These are phyloP conservation scores for Pyrrhura leucotis DNA, from an alignment of 2,797 vertebrate species.

Conservation along the genomic window DNA sequence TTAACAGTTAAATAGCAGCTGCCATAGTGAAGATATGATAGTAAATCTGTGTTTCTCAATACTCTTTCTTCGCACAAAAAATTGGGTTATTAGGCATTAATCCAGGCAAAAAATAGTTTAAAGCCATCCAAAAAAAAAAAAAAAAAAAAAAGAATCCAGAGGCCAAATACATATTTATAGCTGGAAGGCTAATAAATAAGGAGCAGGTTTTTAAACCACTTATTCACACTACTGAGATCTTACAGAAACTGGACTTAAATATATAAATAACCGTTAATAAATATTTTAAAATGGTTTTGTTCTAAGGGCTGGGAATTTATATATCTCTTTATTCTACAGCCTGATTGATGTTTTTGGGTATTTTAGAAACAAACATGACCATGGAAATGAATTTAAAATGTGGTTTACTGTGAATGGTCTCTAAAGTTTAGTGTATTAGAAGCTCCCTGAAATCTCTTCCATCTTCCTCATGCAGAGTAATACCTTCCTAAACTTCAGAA, in stretches of 20 bases:
- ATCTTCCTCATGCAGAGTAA: not conserved
- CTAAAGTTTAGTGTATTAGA: not conserved
- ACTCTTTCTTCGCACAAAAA: not conserved
- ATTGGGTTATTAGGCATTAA: not conserved
- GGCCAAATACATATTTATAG: not conserved
- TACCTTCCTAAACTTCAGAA: not conserved
- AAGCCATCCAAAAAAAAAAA: not conserved
- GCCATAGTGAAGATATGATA: not conserved
- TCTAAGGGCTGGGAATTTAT: not conserved
- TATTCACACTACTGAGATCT: not conserved
- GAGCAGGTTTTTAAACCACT: not conserved
- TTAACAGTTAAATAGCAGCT: constrained; percentile 30
- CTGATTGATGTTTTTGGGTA: constrained; percentile 36
- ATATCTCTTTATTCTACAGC: constrained; percentile 23
- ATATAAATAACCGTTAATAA: constrained; percentile 8
- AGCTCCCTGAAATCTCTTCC: constrained; percentile 21
- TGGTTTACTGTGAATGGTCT: not conserved
- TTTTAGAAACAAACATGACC: constrained; percentile 44
- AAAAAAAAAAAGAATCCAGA: not conserved
- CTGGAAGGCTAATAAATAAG: not conserved
- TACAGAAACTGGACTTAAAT: not conserved
- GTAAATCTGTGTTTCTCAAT: not conserved
- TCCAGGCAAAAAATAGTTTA: not conserved
- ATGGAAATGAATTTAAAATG: constrained; percentile 46
- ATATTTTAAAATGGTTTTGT: constrained; percentile 23